A percentile compares a stretch with the other conserved stretches of the same genome.
phyloP scores from a whole-genome alignment of 2,797 vertebrate genomes.

The Schizopygopsis malacanthus region DNA sequence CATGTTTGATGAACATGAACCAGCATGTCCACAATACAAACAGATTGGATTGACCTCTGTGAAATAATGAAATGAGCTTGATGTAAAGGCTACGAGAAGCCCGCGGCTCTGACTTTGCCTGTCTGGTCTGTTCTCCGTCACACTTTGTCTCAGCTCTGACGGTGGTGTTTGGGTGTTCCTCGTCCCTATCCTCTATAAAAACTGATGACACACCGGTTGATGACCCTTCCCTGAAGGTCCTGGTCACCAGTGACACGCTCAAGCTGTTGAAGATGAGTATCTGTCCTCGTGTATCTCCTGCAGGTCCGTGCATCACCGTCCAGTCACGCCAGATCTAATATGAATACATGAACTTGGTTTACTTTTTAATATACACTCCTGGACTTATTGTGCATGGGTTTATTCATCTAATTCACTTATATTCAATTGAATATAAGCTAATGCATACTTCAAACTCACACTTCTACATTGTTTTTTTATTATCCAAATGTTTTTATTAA shows the following conservation, averaged over 20 bases:
- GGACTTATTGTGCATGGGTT: neutral
- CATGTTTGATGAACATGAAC: neutral
- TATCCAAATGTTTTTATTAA: neutral
- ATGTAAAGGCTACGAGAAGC: neutral
- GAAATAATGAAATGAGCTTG: conserved; percentile 6
- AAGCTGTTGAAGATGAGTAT: conserved; percentile 98
- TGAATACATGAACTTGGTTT: conserved; percentile 6
- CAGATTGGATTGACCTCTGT: neutral
- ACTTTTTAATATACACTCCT: neutral
- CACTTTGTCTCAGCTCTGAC: conserved; percentile 97
- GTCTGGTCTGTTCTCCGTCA: conserved; percentile 78
- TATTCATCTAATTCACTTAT: neutral
- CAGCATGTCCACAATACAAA: neutral
- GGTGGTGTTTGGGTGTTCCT: conserved; percentile 98
- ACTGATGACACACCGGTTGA: conserved; percentile 97
- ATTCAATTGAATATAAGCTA: neutral
- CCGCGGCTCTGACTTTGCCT: conserved; percentile 26
- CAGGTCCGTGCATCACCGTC: conserved; percentile 77
- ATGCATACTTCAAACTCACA: neutral
- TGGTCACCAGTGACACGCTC: conserved; percentile 93
- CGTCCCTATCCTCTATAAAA: conserved; percentile 95
- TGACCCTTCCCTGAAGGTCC: conserved; percentile 92
- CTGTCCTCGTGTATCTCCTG: conserved; percentile 96
- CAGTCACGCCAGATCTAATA: conserved; percentile 9
- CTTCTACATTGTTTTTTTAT: neutral